Evolutionary conservation across 2,113 vertebrate genomes (phyloP).

Genomic region (Romanogobio albipinnatus): DNA sequence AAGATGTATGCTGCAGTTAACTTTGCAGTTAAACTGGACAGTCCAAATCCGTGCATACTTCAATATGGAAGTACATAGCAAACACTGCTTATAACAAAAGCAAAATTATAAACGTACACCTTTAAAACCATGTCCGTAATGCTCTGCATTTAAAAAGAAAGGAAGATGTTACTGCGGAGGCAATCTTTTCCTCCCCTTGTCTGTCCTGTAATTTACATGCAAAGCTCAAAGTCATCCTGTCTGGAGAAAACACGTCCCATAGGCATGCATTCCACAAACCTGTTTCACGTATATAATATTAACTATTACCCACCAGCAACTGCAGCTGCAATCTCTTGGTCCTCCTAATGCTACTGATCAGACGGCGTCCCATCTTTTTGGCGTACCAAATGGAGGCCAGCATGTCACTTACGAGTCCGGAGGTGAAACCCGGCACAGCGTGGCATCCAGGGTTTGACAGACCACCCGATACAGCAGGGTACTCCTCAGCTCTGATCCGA

Average conservation of each 20-base stretch:
- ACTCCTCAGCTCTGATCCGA: conserved; percentile 41
- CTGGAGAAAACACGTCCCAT: conserved; percentile 9
- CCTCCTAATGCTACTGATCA: conserved; percentile 67
- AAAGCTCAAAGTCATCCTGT: conserved; percentile 38
- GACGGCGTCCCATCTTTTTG: conserved; percentile 70
- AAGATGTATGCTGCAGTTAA: not conserved
- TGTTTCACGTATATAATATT: not conserved
- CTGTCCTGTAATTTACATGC: conserved; percentile 47
- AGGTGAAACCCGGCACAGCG: not conserved
- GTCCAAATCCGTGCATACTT: not conserved
- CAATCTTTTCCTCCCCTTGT: not conserved
- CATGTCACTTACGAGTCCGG: conserved; percentile 61
- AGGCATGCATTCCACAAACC: conserved; percentile 42
- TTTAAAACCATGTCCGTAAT: not conserved
- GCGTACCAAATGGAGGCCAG: conserved; percentile 72
- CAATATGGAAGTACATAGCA: not conserved
- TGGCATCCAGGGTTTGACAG: conserved; percentile 3
- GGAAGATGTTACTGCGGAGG: not conserved
- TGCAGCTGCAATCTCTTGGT: conserved; percentile 66
- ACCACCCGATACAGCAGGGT: not conserved
- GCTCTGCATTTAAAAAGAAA: not conserved
- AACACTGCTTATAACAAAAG: not conserved
- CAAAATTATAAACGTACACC: not conserved
- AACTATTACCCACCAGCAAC: conserved; percentile 69
- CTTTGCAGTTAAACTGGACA: not conserved